Evolutionary conservation across 1,140 invertebrate species (phyloP), one percentile per base, ranked within the genome.

Genomic region (Leptopilina clavipes): DNA sequence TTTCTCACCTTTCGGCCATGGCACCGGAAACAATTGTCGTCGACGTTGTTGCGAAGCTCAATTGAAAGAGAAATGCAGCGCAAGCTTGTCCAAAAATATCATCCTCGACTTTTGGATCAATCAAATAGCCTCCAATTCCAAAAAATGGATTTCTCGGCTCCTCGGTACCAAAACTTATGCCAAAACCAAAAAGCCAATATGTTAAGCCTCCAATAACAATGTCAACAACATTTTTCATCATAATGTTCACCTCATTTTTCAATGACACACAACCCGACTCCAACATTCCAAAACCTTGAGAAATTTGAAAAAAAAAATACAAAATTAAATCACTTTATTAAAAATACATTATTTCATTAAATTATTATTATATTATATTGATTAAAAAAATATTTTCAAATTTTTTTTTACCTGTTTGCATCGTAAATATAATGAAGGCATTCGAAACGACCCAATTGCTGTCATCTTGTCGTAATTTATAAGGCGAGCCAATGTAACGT

Each of bases 221-320:
- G 81, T 98, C 97, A 0, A 96, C 95, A 0, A 97, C 94, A 84
- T 98, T 98, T 88, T 98, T 98, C 95, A 98, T 97, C 97, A 98
- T 98, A n/a, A 98, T 98, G 84, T 98, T 98, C 0, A 97, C 96
- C 92, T 98, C 97, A 84, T 98, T 98, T 90, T 98, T 98, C 37
- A 96, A 92, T 0, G 96, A 97, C 0, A 98, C 97, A 82, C 96
- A 97, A 7, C 97, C 97, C 0, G 96, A 97, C 87, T 98, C 97
- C 72, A 98, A 86, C 92, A 98, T 95, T 7, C 97, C 97, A 84
- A 98, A 98, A 70, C 97, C 96, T 44, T 52, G 22, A 54, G 54
- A 52, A 52, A 11, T 59, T 59, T 7, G 2, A 65, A 65, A 65
- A 65, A 3, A 31, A 12, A 3, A 25, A 25, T 14, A 8, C 14